Conservation (phyloP, 1,140 invertebrate species). For the Cecropterus lyciades region DNA sequence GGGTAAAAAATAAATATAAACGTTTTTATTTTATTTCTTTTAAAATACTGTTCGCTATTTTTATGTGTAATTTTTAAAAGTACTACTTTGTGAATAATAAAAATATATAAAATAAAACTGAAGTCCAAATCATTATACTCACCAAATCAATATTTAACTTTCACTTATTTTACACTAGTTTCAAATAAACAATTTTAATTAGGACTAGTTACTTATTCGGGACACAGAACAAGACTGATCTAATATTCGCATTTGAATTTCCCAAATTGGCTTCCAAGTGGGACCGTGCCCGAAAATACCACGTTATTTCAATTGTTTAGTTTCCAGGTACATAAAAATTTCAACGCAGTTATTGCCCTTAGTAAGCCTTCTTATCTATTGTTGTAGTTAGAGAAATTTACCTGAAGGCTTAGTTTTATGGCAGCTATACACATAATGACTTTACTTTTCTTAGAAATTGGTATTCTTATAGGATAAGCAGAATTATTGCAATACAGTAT, state of each 20-base stretch:
- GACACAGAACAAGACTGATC: slow-evolving; percentile 18
- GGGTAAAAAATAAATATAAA: too few relatives aligned
- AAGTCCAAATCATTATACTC: not conserved
- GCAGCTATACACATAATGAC: slow-evolving; percentile 11
- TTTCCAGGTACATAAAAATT: slow-evolving; percentile 30
- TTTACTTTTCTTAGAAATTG: slow-evolving; percentile 8
- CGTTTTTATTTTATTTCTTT: too few relatives aligned
- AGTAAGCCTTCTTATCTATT: slow-evolving; percentile 33
- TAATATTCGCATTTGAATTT: slow-evolving; percentile 36
- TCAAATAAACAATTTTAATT: not conserved
- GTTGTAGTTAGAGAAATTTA: slow-evolving; percentile 28
- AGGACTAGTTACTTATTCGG: slow-evolving; percentile 17
- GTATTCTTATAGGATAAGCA: slow-evolving; percentile 21
- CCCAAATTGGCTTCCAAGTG: slow-evolving; percentile 34
- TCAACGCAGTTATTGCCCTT: slow-evolving; percentile 15
- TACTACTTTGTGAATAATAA: too few relatives aligned
- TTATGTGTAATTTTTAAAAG: too few relatives aligned
- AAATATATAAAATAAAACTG: not conserved
- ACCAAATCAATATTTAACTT: not conserved
- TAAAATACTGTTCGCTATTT: too few relatives aligned
- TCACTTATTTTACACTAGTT: not conserved
- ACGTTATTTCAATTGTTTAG: slow-evolving; percentile 35
- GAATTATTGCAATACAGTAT: not conserved
- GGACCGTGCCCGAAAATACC: slow-evolving; percentile 26
- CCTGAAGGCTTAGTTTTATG: slow-evolving; percentile 28